These are phyloP conservation scores for Drosophila kohkoa DNA, from an alignment of 1,140 invertebrate genomes.

Conservation along the genomic window DNA sequence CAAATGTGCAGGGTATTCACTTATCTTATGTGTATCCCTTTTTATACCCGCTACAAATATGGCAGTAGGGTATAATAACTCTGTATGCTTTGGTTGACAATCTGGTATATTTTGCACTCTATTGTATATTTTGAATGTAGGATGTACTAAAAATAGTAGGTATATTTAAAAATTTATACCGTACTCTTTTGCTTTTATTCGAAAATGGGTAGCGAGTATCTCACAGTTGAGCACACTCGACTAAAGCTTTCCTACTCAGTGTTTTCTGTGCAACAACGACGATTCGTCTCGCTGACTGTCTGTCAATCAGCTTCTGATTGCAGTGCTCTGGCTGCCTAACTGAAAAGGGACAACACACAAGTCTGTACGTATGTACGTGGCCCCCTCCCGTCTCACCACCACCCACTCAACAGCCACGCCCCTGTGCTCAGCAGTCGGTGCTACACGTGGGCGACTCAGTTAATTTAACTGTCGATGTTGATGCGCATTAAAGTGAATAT, in stretches of 20 bases:
- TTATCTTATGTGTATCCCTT: too few relatives aligned
- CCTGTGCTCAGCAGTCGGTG: constrained; percentile 23
- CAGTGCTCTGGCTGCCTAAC: constrained; percentile 8
- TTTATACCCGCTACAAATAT: too few relatives aligned
- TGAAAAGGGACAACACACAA: constrained; percentile 2
- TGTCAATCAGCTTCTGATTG: constrained; percentile 47
- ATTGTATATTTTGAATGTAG: too few relatives aligned
- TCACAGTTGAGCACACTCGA: too few relatives aligned
- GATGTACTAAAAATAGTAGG: too few relatives aligned
- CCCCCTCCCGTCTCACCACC: neutral
- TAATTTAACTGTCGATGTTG: constrained; percentile 57
- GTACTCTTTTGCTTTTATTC: too few relatives aligned
- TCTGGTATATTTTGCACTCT: too few relatives aligned
- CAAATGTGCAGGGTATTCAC: too few relatives aligned
- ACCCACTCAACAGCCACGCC: constrained; percentile 15
- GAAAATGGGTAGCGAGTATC: too few relatives aligned
- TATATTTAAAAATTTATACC: too few relatives aligned
- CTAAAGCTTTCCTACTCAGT: neutral
- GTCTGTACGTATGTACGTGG: constrained; percentile 23
- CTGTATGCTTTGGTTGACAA: too few relatives aligned
- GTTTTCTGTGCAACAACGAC: neutral
- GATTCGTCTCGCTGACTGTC: constrained; percentile 11
- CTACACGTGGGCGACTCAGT: constrained; percentile 38
- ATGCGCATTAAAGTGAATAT: constrained; percentile 53
- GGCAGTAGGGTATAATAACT: too few relatives aligned